Percentiles rank a stretch among this genome's conserved stretches.
Conservation (phyloP, 2,888 invertebrate species). For the Vesta saturnalis region DNA sequence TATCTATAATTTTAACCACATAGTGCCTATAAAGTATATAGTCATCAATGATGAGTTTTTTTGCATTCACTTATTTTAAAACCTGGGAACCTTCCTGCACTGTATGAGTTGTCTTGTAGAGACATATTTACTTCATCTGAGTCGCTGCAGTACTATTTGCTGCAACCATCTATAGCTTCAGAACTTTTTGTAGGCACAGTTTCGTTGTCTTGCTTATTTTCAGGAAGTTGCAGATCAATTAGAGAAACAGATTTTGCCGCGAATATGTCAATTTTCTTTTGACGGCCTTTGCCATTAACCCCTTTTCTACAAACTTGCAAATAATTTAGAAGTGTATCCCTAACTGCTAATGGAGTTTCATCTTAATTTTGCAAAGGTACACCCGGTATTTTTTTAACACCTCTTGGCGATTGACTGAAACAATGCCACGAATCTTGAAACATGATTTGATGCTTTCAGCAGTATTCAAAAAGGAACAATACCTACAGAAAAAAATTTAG, state of each 20-base stretch:
- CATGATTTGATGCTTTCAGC: no score
- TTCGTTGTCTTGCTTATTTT: constrained; percentile 1
- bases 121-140: background rate
- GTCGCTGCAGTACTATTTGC: constrained; percentile 10
- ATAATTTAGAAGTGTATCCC: no score
- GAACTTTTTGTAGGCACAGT: background rate
- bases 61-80: background rate
- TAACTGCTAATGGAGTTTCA: background rate
- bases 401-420: background rate
- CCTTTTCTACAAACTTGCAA: no score
- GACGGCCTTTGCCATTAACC: no score
- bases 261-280: constrained; percentile 20
- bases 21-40: background rate
- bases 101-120: background rate
- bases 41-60: background rate
- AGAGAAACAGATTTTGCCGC: constrained; percentile 18
- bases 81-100: background rate
- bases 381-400: no score
- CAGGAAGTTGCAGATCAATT: constrained; percentile 14
- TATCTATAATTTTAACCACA: background rate
- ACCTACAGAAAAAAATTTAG: no score
- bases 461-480: no score
- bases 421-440: background rate
- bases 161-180: constrained; percentile 16
- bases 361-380: background rate